These are phyloP conservation scores for Paratrypauchen microcephalus DNA, from an alignment of 2,797 vertebrate genomes.

Conservation along the genomic window DNA sequence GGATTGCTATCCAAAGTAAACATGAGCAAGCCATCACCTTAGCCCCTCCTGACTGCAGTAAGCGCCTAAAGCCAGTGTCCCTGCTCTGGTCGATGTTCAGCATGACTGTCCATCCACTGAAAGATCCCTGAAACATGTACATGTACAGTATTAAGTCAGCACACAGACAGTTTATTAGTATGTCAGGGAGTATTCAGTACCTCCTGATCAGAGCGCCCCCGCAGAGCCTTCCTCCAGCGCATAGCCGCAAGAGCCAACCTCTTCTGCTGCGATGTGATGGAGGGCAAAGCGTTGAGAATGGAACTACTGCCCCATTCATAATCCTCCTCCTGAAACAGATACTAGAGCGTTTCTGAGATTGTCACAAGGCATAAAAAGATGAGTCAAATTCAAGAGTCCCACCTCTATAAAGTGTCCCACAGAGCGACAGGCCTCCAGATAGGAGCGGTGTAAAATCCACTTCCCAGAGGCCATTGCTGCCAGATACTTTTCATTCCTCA, in stretches of 20 bases:
- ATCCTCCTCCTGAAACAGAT: conserved; percentile 86
- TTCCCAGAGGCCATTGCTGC: conserved; percentile 97
- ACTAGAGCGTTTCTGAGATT: neutral
- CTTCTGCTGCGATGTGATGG: conserved; percentile 86
- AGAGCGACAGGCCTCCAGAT: conserved; percentile 89
- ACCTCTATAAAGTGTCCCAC: conserved; percentile 87
- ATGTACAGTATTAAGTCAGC: neutral
- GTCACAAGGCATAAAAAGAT: neutral
- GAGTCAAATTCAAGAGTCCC: neutral
- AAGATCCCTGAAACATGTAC: conserved; percentile 83
- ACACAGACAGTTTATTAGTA: neutral
- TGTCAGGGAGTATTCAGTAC: conserved; percentile 38
- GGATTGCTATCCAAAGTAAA: neutral
- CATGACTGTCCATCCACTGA: conserved; percentile 95
- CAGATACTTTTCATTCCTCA: conserved; percentile 96
- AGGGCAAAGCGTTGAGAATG: conserved; percentile 86
- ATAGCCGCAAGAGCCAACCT: conserved; percentile 88
- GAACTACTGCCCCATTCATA: conserved; percentile 94
- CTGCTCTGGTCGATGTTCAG: conserved; percentile 91
- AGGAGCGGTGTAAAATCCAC: conserved; percentile 97
- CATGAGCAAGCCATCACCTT: conserved; percentile 74
- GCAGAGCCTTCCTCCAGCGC: conserved; percentile 92
- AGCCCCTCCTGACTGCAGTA: conserved; percentile 94
- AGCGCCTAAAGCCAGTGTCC: conserved; percentile 91
- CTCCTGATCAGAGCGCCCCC: conserved; percentile 65